Conservation (phyloP, 2,113 vertebrate genomes). For the Lepidothrix coronata region DNA sequence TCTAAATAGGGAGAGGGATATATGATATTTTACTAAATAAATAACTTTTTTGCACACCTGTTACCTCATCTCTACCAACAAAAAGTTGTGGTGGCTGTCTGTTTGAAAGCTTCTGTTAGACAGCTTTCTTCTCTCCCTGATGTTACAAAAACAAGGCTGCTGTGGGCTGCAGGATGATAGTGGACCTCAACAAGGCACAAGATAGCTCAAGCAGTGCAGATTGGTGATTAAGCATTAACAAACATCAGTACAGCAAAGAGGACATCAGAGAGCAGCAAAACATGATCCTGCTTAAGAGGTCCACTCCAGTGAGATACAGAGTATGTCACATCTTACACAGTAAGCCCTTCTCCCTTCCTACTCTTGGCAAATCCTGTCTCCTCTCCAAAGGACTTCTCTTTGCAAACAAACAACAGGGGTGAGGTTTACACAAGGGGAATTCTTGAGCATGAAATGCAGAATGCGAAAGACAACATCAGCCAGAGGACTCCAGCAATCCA, state of each 20-base stretch:
- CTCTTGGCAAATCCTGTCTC: not conserved
- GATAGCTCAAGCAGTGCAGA: not conserved
- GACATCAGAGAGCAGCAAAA: not conserved
- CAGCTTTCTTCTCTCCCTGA: not conserved
- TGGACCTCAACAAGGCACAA: not conserved
- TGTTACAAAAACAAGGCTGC: not conserved
- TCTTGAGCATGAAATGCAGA: not conserved
- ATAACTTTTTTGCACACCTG: not conserved
- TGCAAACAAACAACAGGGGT: not conserved
- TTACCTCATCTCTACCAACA: not conserved
- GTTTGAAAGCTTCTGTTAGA: not conserved
- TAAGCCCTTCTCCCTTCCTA: not conserved
- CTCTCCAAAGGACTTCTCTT: not conserved
- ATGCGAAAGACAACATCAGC: not conserved
- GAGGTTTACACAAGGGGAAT: not conserved
- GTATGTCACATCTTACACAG: not conserved
- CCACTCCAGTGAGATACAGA: not conserved
- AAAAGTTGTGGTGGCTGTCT: not conserved
- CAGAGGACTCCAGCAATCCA: conserved; percentile 21
- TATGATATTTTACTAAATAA: not conserved
- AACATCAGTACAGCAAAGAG: not conserved
- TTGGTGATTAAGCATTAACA: not conserved
- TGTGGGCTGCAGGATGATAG: not conserved
- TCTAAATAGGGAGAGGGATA: not conserved
- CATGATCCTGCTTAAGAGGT: not conserved